phyloP scores from a whole-genome alignment of 2,888 invertebrate species.

The Aplocera efformata region DNA sequence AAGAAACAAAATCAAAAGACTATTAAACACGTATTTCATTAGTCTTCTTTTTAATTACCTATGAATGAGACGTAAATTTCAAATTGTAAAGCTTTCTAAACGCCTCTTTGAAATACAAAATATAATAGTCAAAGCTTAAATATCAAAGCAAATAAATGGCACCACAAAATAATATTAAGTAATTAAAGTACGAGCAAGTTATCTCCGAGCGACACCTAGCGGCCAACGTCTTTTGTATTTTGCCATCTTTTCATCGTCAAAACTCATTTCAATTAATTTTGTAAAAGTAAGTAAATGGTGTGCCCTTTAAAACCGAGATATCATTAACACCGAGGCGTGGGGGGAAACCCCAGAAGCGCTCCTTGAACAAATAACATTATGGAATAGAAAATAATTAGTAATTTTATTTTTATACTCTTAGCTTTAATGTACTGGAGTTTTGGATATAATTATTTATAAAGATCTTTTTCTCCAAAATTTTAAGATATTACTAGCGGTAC shows the following conservation, averaged over 20 bases:
- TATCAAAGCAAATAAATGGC: constrained; percentile 71
- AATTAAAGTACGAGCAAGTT: constrained; percentile 76
- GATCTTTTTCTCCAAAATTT: no score
- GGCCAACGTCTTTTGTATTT: constrained; percentile 71
- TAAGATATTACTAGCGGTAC: no score
- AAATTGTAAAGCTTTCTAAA: constrained; percentile 13
- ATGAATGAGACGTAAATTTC: constrained; percentile 17
- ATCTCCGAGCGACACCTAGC: constrained; percentile 77
- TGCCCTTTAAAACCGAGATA: constrained; percentile 77
- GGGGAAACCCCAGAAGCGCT: constrained; percentile 25
- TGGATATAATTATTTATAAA: no score
- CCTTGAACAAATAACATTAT: constrained; percentile 17
- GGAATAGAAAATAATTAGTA: constrained; percentile 10
- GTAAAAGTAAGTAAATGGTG: constrained; percentile 78
- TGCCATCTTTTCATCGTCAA: constrained; percentile 76
- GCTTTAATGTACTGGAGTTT: no score
- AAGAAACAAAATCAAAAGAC: constrained; percentile 3
- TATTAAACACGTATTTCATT: constrained; percentile 1
- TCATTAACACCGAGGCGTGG: constrained; percentile 67
- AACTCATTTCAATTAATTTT: constrained; percentile 81
- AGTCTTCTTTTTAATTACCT: constrained; percentile 13
- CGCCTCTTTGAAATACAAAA: constrained; percentile 17
- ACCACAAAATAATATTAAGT: constrained; percentile 64
- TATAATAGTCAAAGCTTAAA: constrained; percentile 33
- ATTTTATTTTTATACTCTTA: no score